Percentiles rank a stretch among this genome's conserved stretches.
Evolutionary conservation across 2,797 vertebrate genomes (phyloP).

Genomic region (Cossypha heuglini): DNA sequence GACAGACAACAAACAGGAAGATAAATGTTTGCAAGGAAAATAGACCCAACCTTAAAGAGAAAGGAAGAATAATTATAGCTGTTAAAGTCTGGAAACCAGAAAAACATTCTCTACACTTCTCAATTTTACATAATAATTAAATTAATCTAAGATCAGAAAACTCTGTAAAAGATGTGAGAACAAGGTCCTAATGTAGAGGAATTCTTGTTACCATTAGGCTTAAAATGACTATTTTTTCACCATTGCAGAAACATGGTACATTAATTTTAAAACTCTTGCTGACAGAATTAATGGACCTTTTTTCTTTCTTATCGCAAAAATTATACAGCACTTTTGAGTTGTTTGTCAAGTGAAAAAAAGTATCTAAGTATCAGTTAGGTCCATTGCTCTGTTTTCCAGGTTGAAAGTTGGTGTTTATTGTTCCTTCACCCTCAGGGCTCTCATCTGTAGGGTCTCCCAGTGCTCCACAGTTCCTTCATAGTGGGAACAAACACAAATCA

Average conservation of each 20-base stretch:
- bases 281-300: not conserved
- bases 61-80: not conserved
- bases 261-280: not conserved
- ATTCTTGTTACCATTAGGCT: not conserved
- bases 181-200: not conserved
- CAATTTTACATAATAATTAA: not conserved
- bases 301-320: not conserved
- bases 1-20: not conserved
- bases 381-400: not conserved
- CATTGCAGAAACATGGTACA: accelerated
- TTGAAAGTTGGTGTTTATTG: not conserved
- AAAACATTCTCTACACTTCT: not conserved
- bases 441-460: not conserved
- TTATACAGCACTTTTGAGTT: not conserved
- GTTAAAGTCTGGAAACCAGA: not conserved
- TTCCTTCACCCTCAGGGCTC: not conserved
- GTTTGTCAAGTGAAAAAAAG: not conserved
- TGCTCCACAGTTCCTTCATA: not conserved
- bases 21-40: not conserved
- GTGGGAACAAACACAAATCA: not conserved
- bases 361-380: not conserved
- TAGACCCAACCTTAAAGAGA: not conserved
- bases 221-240: not conserved
- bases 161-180: not conserved
- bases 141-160: not conserved